Base-by-base conservation (phyloP, 2,797 vertebrate genomes). In the Astyanax mexicanus region DNA sequence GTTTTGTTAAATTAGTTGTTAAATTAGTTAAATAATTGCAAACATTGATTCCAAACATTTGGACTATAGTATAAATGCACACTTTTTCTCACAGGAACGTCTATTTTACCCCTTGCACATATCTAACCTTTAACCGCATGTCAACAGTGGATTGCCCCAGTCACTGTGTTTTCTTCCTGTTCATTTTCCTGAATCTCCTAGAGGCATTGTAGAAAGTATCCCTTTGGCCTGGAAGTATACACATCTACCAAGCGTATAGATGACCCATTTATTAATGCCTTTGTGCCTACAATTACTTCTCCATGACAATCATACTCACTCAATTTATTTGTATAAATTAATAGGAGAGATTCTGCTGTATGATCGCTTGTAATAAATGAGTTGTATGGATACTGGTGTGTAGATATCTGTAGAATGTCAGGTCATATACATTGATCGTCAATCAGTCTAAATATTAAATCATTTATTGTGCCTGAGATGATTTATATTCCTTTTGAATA, bases 121-220 rank as follows among this genome's bases (percentile, higher is more conserved):
- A 67, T 10, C 38, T 79, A 62, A 72, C 57, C 32, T 40, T 45
- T 70, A 72, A 78, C 79, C 52, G 32, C 65, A 80, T 61, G 69
- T 75, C 32, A 52, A 54, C 25, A 42, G 79, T 72, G 73, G 60
- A 29, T 67, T 51, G 19, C 79, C 70, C 37, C 74, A 69, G 67
- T 40, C 54, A 75, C 61, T 70, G 68, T 60, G 58, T 81, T 69
- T 62, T 68, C 32, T 80, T 73, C 69, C 76, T 75, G 45, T 12
- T 51, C 40, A 78, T 38, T 37, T n/a, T n/a, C n/a, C n/a, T n/a
- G n/a, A 67, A 35, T 54, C 13, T 60, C 35, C 1, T 15, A 52
- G 32, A 21, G 23, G 52, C 35, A 58, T 29, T 1, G 47, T 9
- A 47, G 42, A 45, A 55, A 19, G 6, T 6, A 47, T 7, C 2